Conservation (phyloP, 2,888 invertebrate species). For the Ormia ochracea region DNA sequence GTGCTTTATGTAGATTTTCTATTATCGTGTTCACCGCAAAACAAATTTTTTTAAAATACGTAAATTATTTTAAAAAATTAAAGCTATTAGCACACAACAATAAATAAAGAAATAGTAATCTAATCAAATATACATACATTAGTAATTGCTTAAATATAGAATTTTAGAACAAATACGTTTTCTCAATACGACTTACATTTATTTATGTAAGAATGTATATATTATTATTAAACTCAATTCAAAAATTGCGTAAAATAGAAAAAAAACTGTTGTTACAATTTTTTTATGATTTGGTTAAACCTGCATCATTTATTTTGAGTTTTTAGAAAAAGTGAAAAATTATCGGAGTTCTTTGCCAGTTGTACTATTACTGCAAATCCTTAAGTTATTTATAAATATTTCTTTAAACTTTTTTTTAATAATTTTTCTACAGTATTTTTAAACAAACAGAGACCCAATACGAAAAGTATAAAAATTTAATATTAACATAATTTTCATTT, state of each 20-base stretch:
- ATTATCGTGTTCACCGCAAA: too few species aligned
- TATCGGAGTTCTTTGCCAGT: slow-evolving; percentile 76
- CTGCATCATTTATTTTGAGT: slow-evolving; percentile 48
- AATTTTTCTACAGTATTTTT: slow-evolving; percentile 1
- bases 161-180: background rate
- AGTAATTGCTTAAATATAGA: too few species aligned
- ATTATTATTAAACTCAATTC: background rate
- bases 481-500: slow-evolving; percentile 62
- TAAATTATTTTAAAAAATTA: too few species aligned
- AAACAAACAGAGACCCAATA: slow-evolving; percentile 24
- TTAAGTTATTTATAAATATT: slow-evolving; percentile 50
- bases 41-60: too few species aligned
- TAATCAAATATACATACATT: too few species aligned
- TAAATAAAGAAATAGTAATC: too few species aligned
- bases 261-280: background rate
- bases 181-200: slow-evolving; percentile 43
- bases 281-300: slow-evolving; percentile 40
- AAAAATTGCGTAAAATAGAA: background rate
- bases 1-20: too few species aligned
- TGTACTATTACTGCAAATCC: slow-evolving; percentile 69
- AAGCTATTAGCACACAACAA: too few species aligned
- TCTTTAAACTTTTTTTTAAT: slow-evolving; percentile 65
- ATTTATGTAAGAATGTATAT: too few species aligned
- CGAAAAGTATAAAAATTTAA: slow-evolving; percentile 5
- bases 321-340: slow-evolving; percentile 73